Percentiles rank a stretch among this genome's conserved stretches.
phyloP scores from a whole-genome alignment of 2,888 invertebrate species.

The Spatulosminthurus flaviceps region DNA sequence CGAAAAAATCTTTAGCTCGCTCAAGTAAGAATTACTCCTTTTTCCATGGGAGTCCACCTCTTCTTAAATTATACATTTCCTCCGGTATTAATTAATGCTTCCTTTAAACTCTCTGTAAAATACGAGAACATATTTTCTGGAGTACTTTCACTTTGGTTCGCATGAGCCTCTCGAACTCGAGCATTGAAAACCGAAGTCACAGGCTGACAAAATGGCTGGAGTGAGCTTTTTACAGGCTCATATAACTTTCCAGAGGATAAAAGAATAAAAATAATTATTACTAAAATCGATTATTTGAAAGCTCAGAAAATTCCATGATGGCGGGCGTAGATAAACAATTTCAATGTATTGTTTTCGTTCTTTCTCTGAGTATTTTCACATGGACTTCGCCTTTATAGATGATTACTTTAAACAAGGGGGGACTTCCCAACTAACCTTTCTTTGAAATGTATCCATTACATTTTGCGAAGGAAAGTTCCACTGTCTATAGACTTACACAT shows the following conservation, averaged over 20 bases:
- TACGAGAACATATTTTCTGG: neutral
- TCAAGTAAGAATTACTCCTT: neutral
- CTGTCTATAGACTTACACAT: neutral
- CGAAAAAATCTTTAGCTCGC: neutral
- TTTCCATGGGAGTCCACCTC: conserved; percentile 8
- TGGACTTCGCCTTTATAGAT: neutral
- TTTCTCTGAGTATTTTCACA: neutral
- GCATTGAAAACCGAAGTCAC: neutral
- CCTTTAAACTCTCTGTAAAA: neutral
- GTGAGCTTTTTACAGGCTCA: neutral
- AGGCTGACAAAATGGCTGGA: neutral
- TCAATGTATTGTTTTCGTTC: neutral
- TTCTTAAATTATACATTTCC: neutral
- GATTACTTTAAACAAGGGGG: neutral
- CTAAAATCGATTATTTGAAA: neutral
- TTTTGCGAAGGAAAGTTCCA: neutral
- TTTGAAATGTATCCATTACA: neutral
- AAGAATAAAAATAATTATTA: neutral
- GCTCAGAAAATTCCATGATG: neutral
- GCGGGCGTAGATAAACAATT: neutral
- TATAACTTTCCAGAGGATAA: neutral
- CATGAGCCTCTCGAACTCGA: neutral
- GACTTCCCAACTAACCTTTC: neutral
- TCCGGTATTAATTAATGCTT: neutral
- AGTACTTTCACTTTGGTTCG: neutral